Evolutionary conservation across 2,888 invertebrate species (phyloP), one percentile per base, ranked within the genome.

Genomic region (Hololepta plana): DNA sequence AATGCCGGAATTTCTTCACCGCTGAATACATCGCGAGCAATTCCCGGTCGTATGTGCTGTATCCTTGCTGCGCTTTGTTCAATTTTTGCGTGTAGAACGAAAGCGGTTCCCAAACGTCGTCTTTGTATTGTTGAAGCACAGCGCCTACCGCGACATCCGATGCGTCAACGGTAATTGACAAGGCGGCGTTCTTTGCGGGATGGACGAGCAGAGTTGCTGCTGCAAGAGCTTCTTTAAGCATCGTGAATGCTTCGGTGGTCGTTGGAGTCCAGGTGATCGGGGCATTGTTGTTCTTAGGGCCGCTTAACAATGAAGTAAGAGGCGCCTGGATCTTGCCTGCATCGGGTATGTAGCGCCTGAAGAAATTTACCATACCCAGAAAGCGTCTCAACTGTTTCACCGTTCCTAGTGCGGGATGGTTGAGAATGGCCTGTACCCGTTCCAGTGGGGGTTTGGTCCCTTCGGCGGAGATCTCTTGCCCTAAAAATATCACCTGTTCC

Each of bases 41-140:
- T 28, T 35, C 32, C 6, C 29, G 12, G 20, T 35, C 31, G 20
- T 35, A 33, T 4, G 32, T 17, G 19, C 29, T 29, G 24, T 36
- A 35, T 2, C 31, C 23, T 9, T 11, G 12, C 16, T 27, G 17
- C 4, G 33, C 8, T 3, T 17, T 3, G 15, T 8, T 24, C 12
- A 37, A 19, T 22, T 38, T 38, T 22, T 29, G 29, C 1, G 38
- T 39, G 14, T 37, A 43, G 24, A 43, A 44, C 6, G 28, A 35
- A 2, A 44, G 20, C 4, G 41, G 40, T 23, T 30, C 23, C 38
- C 38, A 38, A 5, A 20, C 17, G 4, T 29, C 26, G 3, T 32
- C 19, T 5, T 16, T 12, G 6, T 15, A 9, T 24, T 44, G 40
- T 15, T 45, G 33, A 2, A 47, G 31, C 1, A 31, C 33, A 0